Percentiles rank a stretch among this genome's conserved stretches.
Conservation (phyloP, 2,797 vertebrate genomes). For the Tarsius wallacei region DNA sequence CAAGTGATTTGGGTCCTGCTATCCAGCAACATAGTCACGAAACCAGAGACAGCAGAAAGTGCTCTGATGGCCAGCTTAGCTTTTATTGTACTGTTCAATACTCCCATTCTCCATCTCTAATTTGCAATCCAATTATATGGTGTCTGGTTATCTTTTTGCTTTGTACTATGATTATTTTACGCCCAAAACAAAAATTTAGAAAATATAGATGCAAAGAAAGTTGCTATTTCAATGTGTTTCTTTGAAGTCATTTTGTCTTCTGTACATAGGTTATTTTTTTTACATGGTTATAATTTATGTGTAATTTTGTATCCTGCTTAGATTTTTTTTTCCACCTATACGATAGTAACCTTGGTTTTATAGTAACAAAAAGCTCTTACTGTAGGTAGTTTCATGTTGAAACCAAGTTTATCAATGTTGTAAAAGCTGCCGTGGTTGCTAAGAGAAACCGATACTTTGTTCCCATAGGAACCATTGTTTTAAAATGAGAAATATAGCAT, state of each 20-base stretch:
- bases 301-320: conserved; percentile 52
- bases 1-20: not conserved
- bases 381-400: conserved; percentile 62
- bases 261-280: conserved; percentile 59
- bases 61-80: not conserved
- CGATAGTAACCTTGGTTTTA: conserved; percentile 61
- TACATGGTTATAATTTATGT: conserved; percentile 9
- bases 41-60: not conserved
- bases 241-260: conserved; percentile 44
- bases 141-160: not conserved
- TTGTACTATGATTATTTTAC: not conserved
- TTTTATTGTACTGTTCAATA: not conserved
- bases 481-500: conserved; percentile 71
- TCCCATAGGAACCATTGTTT: conserved; percentile 80
- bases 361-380: conserved; percentile 59
- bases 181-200: conserved; percentile 58
- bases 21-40: not conserved
- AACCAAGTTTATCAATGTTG: conserved; percentile 78
- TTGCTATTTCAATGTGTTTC: conserved; percentile 63
- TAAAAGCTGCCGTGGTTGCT: conserved; percentile 74
- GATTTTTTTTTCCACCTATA: not conserved
- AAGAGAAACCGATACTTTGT: conserved; percentile 78
- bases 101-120: not conserved
- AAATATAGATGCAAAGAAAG: conserved; percentile 7
- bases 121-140: not conserved